These are phyloP conservation scores for Pammene fasciana DNA, from an alignment of 2,888 invertebrate genomes.

Conservation along the genomic window DNA sequence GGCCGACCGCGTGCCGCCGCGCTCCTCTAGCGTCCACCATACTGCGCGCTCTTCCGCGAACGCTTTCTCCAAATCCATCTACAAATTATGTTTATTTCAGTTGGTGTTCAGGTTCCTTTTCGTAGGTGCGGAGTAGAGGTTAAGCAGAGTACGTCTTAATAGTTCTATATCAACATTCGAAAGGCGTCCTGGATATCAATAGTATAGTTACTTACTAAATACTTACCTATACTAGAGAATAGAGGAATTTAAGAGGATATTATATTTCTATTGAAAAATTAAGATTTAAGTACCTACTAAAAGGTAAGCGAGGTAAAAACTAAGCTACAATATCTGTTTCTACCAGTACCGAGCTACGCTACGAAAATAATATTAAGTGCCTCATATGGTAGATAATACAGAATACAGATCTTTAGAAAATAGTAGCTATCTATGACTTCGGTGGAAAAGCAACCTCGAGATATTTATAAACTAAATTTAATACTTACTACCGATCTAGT, in stretches of 20 bases:
- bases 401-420: too few relatives aligned
- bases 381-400: too few relatives aligned
- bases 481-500: neutral
- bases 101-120: neutral
- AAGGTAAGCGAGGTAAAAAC: neutral
- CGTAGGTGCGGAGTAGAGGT: neutral
- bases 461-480: neutral
- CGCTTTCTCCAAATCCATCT: slow-evolving; percentile 91
- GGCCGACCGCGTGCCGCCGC: slow-evolving; percentile 89
- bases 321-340: neutral
- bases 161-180: neutral
- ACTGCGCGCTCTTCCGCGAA: slow-evolving; percentile 94
- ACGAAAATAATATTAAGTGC: neutral
- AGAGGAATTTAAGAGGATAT: too few relatives aligned
- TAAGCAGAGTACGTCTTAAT: neutral
- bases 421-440: neutral
- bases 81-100: slow-evolving; percentile 22
- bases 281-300: neutral
- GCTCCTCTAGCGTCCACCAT: slow-evolving; percentile 95
- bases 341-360: neutral
- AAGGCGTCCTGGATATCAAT: too few relatives aligned
- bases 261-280: too few relatives aligned
- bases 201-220: too few relatives aligned
- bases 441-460: neutral
- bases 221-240: too few relatives aligned